Percentiles rank a stretch among this genome's conserved stretches.
phyloP scores from a whole-genome alignment of 2,797 vertebrate species.

The Artibeus lituratus region DNA sequence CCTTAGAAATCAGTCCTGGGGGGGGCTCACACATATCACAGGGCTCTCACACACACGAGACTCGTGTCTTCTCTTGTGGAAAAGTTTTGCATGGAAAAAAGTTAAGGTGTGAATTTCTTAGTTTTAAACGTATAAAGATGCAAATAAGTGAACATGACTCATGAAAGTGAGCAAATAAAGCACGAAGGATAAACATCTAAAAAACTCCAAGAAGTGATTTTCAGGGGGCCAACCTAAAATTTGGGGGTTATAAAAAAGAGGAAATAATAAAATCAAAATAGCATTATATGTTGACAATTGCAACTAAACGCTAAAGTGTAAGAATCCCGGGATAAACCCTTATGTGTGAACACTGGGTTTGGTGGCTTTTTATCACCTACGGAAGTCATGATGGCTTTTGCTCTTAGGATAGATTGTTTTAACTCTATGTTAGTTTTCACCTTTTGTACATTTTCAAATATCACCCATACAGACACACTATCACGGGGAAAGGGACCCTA shows the following conservation, averaged over 20 bases:
- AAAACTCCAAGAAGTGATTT: not conserved
- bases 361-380: not conserved
- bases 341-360: not conserved
- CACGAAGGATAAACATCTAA: not conserved
- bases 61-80: not conserved
- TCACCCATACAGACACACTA: not conserved
- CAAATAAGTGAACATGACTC: not conserved
- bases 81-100: not conserved
- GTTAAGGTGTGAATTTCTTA: not conserved
- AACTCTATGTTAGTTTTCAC: not conserved
- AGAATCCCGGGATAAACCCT: not conserved
- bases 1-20: not conserved
- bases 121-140: not conserved
- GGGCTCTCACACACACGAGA: not conserved
- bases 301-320: not conserved
- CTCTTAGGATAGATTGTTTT: not conserved
- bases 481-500: not conserved
- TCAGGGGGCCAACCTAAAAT: not conserved
- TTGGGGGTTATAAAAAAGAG: not conserved
- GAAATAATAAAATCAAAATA: constrained; percentile 6
- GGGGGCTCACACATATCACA: not conserved
- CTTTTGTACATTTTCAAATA: not conserved
- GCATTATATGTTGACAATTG: not conserved
- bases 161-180: not conserved
- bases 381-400: not conserved